Evolutionary conservation across 2,113 vertebrate species (phyloP).

Genomic region (Oxyura jamaicensis): DNA sequence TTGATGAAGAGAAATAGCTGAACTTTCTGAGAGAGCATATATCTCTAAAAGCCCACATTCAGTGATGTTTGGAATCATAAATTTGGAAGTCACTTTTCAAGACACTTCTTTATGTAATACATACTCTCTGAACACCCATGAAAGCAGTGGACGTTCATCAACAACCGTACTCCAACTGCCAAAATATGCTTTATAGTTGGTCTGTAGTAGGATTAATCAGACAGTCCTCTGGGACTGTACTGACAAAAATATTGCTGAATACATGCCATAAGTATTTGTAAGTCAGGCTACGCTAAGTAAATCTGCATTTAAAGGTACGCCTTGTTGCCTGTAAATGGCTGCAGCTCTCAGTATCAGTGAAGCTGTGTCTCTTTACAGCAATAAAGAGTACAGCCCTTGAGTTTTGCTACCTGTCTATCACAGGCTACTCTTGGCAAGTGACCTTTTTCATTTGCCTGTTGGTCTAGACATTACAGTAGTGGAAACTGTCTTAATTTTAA

Average conservation of each 20-base stretch:
- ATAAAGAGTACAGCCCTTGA: not conserved
- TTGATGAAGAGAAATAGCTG: not conserved
- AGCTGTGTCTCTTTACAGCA: not conserved
- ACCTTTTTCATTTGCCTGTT: not conserved
- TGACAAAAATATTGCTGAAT: not conserved
- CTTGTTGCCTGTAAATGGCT: not conserved
- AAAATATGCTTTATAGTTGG: not conserved
- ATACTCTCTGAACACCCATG: not conserved
- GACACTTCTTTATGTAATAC: not conserved
- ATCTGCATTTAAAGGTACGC: not conserved
- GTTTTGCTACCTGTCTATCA: not conserved
- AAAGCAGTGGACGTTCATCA: not conserved
- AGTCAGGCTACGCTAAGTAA: not conserved
- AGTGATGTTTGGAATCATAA: not conserved
- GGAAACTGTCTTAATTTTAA: conserved; percentile 28
- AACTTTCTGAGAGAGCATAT: not conserved
- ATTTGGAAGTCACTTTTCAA: not conserved
- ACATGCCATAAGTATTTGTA: not conserved
- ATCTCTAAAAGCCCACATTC: not conserved
- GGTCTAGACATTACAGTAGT: conserved; percentile 56
- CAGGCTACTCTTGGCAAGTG: conserved; percentile 31
- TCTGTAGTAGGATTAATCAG: not conserved
- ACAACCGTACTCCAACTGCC: not conserved
- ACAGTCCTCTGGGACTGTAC: not conserved
- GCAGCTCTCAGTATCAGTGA: not conserved